These are phyloP conservation scores for Tringa solitaria DNA, from an alignment of 2,113 vertebrate species.

Conservation along the genomic window DNA sequence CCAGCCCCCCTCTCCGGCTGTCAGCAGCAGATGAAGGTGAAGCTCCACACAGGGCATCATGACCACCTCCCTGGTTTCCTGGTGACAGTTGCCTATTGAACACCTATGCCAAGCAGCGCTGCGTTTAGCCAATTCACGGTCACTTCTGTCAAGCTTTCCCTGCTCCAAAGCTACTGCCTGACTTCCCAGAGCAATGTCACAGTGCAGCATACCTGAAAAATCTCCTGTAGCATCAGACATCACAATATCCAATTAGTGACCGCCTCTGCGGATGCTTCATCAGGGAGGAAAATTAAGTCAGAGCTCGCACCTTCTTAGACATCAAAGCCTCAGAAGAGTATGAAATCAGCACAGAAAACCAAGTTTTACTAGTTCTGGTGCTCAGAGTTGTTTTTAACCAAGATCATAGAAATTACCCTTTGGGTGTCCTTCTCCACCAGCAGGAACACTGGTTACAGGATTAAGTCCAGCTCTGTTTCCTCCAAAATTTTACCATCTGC, in stretches of 20 bases:
- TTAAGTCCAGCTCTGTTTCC: background rate
- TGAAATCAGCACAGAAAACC: background rate
- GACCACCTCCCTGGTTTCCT: background rate
- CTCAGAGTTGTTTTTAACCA: background rate
- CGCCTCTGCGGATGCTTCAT: background rate
- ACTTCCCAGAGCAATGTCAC: background rate
- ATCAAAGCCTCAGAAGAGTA: background rate
- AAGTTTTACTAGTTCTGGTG: background rate
- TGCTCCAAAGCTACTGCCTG: background rate
- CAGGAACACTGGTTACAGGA: background rate
- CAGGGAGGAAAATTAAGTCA: background rate
- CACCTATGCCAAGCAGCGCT: no score
- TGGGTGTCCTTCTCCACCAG: background rate
- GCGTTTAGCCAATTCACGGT: background rate
- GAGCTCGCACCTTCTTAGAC: background rate
- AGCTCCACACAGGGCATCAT: accelerated
- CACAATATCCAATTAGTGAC: background rate
- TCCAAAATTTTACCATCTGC: background rate
- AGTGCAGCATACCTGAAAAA: accelerated
- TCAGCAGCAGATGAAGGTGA: background rate
- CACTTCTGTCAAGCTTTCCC: background rate
- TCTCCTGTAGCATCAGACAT: background rate
- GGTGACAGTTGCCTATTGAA: accelerated
- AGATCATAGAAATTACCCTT: background rate
- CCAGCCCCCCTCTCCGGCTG: background rate